Evolutionary conservation across 2,888 invertebrate species (phyloP).

Genomic region (Eupelmus urozonus): DNA sequence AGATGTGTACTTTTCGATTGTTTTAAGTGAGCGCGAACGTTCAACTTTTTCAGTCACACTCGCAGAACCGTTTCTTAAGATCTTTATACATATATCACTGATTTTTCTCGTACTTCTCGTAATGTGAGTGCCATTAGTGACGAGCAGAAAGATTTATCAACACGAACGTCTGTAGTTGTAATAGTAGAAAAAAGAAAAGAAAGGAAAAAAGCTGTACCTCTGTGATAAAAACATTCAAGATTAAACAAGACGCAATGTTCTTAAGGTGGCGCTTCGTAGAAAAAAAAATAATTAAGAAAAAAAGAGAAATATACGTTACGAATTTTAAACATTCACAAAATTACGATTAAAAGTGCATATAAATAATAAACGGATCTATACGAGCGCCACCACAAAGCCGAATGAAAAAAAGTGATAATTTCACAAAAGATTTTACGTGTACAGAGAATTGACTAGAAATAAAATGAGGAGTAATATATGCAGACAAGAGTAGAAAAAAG

Average conservation of each 20-base stretch:
- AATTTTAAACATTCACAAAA: slow-evolving; percentile 47
- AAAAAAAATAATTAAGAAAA: slow-evolving; percentile 28
- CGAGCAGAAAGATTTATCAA: slow-evolving; percentile 53
- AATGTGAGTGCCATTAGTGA: slow-evolving; percentile 61
- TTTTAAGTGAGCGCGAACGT: slow-evolving; percentile 30
- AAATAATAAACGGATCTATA: slow-evolving; percentile 34
- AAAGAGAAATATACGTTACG: slow-evolving; percentile 17
- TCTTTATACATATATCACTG: slow-evolving; percentile 42
- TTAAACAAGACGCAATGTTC: slow-evolving; percentile 53
- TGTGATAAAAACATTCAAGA: slow-evolving; percentile 66
- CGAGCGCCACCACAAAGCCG: slow-evolving; percentile 33
- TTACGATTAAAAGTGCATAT: slow-evolving; percentile 44
- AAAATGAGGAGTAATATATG: slow-evolving; percentile 55
- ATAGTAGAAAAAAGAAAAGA: slow-evolving; percentile 48
- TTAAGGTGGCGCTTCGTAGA: slow-evolving; percentile 52
- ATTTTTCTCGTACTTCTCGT: slow-evolving; percentile 53
- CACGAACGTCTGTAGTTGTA: slow-evolving; percentile 47
- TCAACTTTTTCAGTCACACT: slow-evolving; percentile 55
- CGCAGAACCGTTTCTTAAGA: slow-evolving; percentile 53
- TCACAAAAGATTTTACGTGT: slow-evolving; percentile 58
- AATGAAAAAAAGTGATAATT: slow-evolving; percentile 55
- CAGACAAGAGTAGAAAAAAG: slow-evolving; percentile 36
- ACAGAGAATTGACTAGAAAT: slow-evolving; percentile 59
- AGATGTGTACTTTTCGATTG: slow-evolving; percentile 39
- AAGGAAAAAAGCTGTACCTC: slow-evolving; percentile 61